Base-by-base conservation (phyloP, 1,140 invertebrate genomes). In the Lanistes nyassanus region DNA sequence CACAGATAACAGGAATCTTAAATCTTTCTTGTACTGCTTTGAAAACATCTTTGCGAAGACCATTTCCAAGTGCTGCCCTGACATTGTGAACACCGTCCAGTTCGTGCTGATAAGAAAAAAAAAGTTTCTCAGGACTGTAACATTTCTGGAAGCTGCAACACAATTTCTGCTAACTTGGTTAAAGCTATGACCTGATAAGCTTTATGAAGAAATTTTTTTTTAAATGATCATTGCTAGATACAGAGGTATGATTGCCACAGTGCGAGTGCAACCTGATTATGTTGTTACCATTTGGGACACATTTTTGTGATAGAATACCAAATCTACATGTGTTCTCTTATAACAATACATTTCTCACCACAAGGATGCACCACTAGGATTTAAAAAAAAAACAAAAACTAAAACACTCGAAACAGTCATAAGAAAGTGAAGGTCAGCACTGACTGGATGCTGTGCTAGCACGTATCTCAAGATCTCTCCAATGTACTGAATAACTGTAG, bases 321-420 rank as follows among this genome's bases (percentile, higher is more conserved):
- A 95, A 96, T 96, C 56, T 95, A 95, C 86, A 97, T 98, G 79
- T 97, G 96, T 92, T 98, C 97, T 0, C 97, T 98, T 9, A 97
- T 96, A 23, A 96, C 97, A 89, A 81, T 82, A 31, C 83, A 81
- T 62, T 80, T 68, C 0, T 75, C 77, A n/a, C 62, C 68, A 62
- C 81, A 55, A 55, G 53, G 13, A 55, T 55, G 13, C 53, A 55
- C 13, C n/a, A 55, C 13, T 16, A 55, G 53, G n/a, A 55, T n/a
- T 16, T 16, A 13, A 55, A 55, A 55, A 55, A 55, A 55, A 55
- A 55, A 55, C 13, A 55, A n/a, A 55, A 55, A 55, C 13, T 55
- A 55, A 16, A 55, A 55, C 13, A 55, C 53, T 55, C 53, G 13
- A 16, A 55, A n/a, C 29, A 19, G 16, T 29, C 13, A 21, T 64